phyloP scores from a whole-genome alignment of 1,140 invertebrate genomes.

The Onthophagus taurus region DNA sequence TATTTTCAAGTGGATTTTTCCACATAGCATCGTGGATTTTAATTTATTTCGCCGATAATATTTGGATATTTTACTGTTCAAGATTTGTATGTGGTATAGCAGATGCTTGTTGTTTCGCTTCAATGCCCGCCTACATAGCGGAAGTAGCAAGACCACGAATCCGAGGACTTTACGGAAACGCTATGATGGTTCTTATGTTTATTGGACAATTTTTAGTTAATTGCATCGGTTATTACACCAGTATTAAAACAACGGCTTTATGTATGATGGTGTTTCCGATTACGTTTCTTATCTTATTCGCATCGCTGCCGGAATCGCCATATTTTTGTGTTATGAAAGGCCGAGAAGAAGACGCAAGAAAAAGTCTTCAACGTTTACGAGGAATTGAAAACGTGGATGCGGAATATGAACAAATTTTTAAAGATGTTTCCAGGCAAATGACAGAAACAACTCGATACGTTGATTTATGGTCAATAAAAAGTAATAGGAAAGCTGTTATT shows the following conservation, averaged over 20 bases:
- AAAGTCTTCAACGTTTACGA: conserved; percentile 52
- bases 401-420: conserved; percentile 51
- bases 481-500: conserved; percentile 53
- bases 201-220: conserved; percentile 10
- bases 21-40: conserved; percentile 16
- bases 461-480: conserved; percentile 47
- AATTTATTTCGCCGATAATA: conserved; percentile 12
- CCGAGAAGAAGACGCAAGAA: conserved; percentile 47
- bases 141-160: conserved; percentile 18
- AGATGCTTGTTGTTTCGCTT: conserved; percentile 8
- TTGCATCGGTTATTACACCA: conserved; percentile 24
- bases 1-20: conserved; percentile 13
- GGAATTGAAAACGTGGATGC: conserved; percentile 44
- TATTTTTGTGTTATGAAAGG: conserved; percentile 56
- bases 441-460: conserved; percentile 42
- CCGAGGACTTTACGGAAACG: conserved; percentile 15
- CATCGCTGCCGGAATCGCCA: conserved; percentile 69
- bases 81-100: conserved; percentile 17
- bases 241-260: neutral
- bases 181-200: conserved; percentile 9
- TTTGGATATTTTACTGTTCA: conserved; percentile 31
- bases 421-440: conserved; percentile 40
- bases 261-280: conserved; percentile 23
- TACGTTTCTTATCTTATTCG: conserved; percentile 52
- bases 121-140: conserved; percentile 13